phyloP scores from a whole-genome alignment of 2,888 invertebrate genomes.

The Sturmia bella region DNA sequence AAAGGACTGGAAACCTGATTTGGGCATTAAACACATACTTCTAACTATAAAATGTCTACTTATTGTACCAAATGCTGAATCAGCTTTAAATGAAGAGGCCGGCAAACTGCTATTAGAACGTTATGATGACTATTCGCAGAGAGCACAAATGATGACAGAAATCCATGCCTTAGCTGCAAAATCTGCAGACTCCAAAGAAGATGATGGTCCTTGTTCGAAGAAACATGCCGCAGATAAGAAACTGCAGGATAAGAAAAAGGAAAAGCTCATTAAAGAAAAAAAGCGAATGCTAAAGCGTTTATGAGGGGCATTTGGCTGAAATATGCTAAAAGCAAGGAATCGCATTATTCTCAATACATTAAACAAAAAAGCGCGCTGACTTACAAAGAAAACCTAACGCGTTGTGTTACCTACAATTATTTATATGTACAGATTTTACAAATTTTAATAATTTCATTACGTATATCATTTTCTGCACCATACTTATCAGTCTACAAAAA shows the following conservation, averaged over 20 bases:
- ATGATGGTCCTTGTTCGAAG: conserved; percentile 89
- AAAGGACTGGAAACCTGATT: conserved; percentile 97
- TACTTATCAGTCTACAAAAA: neutral
- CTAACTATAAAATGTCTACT: conserved; percentile 96
- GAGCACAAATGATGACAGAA: conserved; percentile 95
- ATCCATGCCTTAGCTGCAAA: conserved; percentile 89
- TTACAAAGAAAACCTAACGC: conserved; percentile 60
- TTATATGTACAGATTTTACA: conserved; percentile 35
- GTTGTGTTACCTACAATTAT: conserved; percentile 56
- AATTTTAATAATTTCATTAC: conserved; percentile 25
- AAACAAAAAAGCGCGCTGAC: conserved; percentile 63
- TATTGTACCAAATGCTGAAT: conserved; percentile 98
- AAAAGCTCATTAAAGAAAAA: conserved; percentile 89
- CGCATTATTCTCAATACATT: conserved; percentile 26
- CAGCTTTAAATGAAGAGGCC: conserved; percentile 98
- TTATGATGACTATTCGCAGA: conserved; percentile 94
- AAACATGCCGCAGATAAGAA: conserved; percentile 93
- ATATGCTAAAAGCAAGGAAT: conserved; percentile 7
- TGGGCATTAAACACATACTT: conserved; percentile 96
- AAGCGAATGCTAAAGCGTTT: conserved; percentile 92
- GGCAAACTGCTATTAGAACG: conserved; percentile 95
- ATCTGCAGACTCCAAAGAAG: conserved; percentile 80
- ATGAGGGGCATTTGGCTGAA: conserved; percentile 83
- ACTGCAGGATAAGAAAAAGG: conserved; percentile 87
- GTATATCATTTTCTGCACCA: conserved; percentile 15